Conservation (phyloP, 2,797 vertebrate species). For the Varecia variegata region DNA sequence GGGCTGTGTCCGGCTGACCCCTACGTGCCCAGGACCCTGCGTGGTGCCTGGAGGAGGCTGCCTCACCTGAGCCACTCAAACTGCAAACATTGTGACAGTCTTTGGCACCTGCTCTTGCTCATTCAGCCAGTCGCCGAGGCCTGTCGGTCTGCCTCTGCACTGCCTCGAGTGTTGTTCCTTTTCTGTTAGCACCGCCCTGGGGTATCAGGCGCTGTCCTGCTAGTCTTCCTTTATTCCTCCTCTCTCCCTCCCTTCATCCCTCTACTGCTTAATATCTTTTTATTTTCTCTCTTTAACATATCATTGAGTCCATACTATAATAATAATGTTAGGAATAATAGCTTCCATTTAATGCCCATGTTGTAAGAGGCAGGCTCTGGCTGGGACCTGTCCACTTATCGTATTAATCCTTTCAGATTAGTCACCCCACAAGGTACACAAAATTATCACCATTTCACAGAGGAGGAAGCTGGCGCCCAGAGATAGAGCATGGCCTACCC, state of each 20-base stretch:
- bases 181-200: not conserved
- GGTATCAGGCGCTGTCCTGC: not conserved
- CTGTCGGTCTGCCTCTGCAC: not conserved
- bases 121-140: not conserved
- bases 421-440: not conserved
- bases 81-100: not conserved
- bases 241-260: not conserved
- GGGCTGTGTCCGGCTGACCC: not conserved
- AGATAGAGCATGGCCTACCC: not conserved
- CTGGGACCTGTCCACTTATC: not conserved
- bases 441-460: not conserved
- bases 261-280: not conserved
- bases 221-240: not conserved
- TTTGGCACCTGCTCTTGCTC: not conserved
- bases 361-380: not conserved
- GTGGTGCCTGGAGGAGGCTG: not conserved
- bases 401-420: not conserved
- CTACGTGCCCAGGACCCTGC: no score
- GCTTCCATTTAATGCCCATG: not conserved
- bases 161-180: not conserved
- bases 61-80: not conserved
- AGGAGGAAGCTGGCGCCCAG: not conserved
- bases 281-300: not conserved
- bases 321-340: not conserved
- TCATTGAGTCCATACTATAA: not conserved